phyloP scores from a whole-genome alignment of 1,140 invertebrate genomes.

The Drosophila setifemur region DNA sequence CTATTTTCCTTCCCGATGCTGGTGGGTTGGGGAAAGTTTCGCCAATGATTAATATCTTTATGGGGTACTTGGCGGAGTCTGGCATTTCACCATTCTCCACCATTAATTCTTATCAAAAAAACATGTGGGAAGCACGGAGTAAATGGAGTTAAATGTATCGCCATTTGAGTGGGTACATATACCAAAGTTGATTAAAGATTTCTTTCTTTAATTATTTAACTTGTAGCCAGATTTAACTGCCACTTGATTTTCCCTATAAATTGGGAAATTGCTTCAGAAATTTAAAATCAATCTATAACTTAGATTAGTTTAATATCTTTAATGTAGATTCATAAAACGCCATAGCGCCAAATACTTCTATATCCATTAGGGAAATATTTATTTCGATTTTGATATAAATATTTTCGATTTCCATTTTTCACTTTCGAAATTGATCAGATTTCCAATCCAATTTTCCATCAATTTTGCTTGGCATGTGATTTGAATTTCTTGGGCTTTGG shows the following conservation, averaged over 20 bases:
- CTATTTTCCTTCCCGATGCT: background rate
- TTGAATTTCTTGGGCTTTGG: background rate
- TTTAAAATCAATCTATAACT: too few species aligned
- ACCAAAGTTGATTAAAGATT: background rate
- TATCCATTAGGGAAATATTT: too few species aligned
- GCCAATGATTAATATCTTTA: conserved; percentile 33
- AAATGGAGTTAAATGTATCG: background rate
- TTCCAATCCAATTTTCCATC: too few species aligned
- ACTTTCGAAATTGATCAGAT: too few species aligned
- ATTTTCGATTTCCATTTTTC: too few species aligned
- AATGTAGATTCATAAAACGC: background rate
- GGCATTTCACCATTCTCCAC: background rate
- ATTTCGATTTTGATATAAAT: too few species aligned
- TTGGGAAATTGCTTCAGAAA: too few species aligned
- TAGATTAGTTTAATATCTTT: background rate
- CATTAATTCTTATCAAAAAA: conserved; percentile 26
- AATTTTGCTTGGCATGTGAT: background rate
- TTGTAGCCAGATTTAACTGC: too few species aligned
- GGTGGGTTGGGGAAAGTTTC: conserved; percentile 5
- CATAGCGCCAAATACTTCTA: too few species aligned
- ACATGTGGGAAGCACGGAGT: background rate
- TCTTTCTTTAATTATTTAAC: background rate
- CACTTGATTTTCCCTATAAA: too few species aligned
- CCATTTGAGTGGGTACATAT: too few species aligned
- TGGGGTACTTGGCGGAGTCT: background rate